Evolutionary conservation across 2,797 vertebrate species (phyloP).

Genomic region (Gila robusta): DNA sequence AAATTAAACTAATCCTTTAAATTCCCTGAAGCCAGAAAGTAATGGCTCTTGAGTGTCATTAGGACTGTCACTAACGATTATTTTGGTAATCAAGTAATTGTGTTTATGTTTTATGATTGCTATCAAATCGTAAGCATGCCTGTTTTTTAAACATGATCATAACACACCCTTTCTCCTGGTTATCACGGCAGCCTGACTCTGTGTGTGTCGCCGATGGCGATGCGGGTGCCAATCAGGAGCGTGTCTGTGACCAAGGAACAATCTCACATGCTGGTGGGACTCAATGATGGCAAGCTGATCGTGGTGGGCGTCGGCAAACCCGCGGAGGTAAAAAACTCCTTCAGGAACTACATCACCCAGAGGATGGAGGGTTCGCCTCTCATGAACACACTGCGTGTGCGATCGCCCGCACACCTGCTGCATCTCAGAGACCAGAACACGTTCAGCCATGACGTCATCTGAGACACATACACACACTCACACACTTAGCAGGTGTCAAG

Average conservation of each 20-base stretch:
- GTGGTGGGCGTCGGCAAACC: conserved; percentile 95
- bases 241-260: conserved; percentile 94
- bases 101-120: neutral
- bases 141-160: neutral
- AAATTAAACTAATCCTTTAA: too few species aligned
- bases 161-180: conserved; percentile 44
- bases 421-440: conserved; percentile 84
- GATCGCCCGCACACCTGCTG: conserved; percentile 84
- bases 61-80: too few species aligned
- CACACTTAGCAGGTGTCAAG: conserved; percentile 60
- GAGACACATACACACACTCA: neutral
- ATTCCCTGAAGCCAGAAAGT: too few species aligned
- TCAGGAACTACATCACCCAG: conserved; percentile 88
- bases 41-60: too few species aligned
- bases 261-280: conserved; percentile 93
- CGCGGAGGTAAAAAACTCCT: conserved; percentile 92
- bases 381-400: conserved; percentile 84
- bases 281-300: conserved; percentile 97
- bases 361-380: conserved; percentile 85
- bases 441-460: conserved; percentile 60
- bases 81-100: too few species aligned
- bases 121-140: neutral
- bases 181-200: conserved; percentile 84
- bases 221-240: conserved; percentile 90
- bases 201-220: conserved; percentile 86